Conservation (phyloP, 2,113 vertebrate species). For the Arothron firmamentum region DNA sequence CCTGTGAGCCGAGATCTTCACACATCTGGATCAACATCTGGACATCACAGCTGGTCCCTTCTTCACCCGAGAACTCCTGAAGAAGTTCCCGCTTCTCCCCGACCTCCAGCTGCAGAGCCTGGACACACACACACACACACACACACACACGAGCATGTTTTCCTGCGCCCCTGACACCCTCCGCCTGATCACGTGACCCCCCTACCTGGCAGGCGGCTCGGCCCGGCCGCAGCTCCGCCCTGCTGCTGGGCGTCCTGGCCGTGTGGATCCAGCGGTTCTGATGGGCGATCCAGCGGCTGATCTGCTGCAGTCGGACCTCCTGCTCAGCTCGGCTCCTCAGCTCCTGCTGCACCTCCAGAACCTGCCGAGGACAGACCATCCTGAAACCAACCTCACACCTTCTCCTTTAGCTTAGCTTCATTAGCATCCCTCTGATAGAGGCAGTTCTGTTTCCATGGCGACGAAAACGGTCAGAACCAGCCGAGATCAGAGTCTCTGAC, state of each 20-base stretch:
- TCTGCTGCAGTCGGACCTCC: conserved; percentile 74
- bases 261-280: conserved; percentile 73
- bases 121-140: background rate
- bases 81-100: conserved; percentile 68
- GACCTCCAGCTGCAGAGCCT: conserved; percentile 81
- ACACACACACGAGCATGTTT: too few relatives aligned
- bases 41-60: conserved; percentile 14
- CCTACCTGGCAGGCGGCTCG: conserved; percentile 80
- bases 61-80: conserved; percentile 27
- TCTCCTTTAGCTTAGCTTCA: too few relatives aligned
- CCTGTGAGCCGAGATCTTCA: conserved; percentile 70
- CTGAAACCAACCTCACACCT: too few relatives aligned
- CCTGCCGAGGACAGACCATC: conserved; percentile 57
- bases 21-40: conserved; percentile 61
- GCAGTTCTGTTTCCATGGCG: too few relatives aligned
- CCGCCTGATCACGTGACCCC: background rate
- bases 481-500: conserved; percentile 54
- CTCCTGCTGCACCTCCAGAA: conserved; percentile 74
- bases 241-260: conserved; percentile 71
- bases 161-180: background rate
- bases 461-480: background rate
- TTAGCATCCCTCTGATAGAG: too few relatives aligned
- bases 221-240: conserved; percentile 65
- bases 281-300: conserved; percentile 77
- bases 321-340: conserved; percentile 73